Conservation (phyloP, 2,113 vertebrate species). For the Platycercus adscitus region DNA sequence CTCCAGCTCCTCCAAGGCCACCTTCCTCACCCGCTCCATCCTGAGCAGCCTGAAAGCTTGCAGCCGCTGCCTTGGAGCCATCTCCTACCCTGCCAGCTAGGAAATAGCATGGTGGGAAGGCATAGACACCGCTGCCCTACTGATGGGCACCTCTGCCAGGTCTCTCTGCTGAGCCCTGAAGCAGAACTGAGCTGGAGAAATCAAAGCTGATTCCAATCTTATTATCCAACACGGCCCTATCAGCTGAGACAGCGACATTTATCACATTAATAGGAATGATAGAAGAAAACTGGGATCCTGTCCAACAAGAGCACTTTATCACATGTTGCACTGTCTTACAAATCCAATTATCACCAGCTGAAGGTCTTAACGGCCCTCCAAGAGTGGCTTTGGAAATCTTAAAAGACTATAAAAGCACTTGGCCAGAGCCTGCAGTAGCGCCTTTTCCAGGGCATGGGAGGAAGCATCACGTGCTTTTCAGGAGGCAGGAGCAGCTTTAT, state of each 20-base stretch:
- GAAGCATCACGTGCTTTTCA: neutral
- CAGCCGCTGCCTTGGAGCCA: neutral
- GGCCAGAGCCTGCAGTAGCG: constrained; percentile 1
- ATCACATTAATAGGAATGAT: constrained; percentile 84
- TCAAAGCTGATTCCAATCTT: constrained; percentile 78
- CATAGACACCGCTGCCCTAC: neutral
- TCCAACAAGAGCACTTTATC: constrained; percentile 79
- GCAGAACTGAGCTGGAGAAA: constrained; percentile 60
- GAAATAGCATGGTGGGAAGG: neutral
- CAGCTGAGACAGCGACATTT: constrained; percentile 80
- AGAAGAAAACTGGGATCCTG: constrained; percentile 78
- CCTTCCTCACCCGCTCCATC: neutral
- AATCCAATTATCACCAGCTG: constrained; percentile 81
- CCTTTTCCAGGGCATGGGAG: neutral
- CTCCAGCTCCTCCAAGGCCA: constrained; percentile 23
- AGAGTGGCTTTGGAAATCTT: constrained; percentile 71
- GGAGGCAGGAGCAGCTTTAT: neutral
- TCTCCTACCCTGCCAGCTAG: neutral
- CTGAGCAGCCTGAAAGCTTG: neutral
- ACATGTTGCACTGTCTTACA: constrained; percentile 82
- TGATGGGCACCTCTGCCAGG: neutral
- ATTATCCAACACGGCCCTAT: constrained; percentile 80
- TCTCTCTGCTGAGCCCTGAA: neutral
- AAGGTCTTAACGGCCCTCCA: constrained; percentile 77
- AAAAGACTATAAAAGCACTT: constrained; percentile 62